Percentiles rank a stretch among this genome's conserved stretches.
Evolutionary conservation across 2,797 vertebrate species (phyloP).

Genomic region (Sebastes nivosus): DNA sequence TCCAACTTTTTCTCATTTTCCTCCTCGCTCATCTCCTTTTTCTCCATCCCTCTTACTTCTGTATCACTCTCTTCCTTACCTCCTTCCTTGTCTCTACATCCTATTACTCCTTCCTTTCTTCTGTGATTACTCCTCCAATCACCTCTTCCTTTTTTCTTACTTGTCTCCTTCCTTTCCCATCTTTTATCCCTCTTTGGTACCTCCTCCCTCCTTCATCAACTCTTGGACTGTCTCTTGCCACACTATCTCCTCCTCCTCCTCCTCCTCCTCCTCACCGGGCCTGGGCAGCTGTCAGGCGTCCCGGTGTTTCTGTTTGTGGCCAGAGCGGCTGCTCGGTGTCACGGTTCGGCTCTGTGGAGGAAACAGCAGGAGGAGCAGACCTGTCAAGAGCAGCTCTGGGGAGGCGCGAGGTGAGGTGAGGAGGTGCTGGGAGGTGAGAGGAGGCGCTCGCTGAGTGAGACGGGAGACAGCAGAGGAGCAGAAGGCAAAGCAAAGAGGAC

Average conservation of each 20-base stretch:
- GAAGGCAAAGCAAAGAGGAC: neutral
- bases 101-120: neutral
- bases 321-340: neutral
- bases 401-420: slow-evolving; percentile 24
- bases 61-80: neutral
- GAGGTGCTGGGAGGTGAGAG: slow-evolving; percentile 38
- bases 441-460: slow-evolving; percentile 13
- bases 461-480: neutral
- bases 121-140: neutral
- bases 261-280: slow-evolving; percentile 7
- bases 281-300: slow-evolving; percentile 35
- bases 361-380: slow-evolving; percentile 24
- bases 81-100: neutral
- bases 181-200: neutral
- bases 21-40: neutral
- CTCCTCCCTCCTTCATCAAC: neutral
- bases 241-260: slow-evolving; percentile 5
- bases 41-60: neutral
- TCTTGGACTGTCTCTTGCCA: neutral
- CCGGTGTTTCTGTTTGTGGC: slow-evolving; percentile 42
- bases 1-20: neutral
- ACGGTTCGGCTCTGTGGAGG: slow-evolving; percentile 18
- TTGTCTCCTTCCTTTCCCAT: neutral
- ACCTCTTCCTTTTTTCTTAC: neutral
- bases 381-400: slow-evolving; percentile 38